Evolutionary conservation across 2,113 vertebrate genomes (phyloP), one percentile per base, ranked within the genome.

Genomic region (Pogona vitticeps): DNA sequence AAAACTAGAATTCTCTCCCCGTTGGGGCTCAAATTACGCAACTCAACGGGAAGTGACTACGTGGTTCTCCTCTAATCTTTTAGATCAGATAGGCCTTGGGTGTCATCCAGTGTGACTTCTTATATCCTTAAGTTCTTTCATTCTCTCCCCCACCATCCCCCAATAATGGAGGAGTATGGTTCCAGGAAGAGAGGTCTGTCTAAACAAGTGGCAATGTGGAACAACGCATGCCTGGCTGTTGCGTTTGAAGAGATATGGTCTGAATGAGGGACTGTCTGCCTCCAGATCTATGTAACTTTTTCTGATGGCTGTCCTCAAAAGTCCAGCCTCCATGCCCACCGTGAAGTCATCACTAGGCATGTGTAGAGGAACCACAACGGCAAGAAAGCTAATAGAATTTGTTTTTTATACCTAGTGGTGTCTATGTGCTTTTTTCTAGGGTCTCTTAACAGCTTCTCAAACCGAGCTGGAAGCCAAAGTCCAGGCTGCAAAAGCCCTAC

Each of bases 391-490:
- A 3, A 28, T 18, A 28, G 8, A 12, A 12, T 76, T 73, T 65
- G 40, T 15, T 46, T n/a, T 52, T 61, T 84, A 33, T 33, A 6
- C 12, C 68, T 63, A 26, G 28, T 33, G 42, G 20, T 33, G 56
- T 63, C 26, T 86, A 2, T 52, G 46, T 79, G 9, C 56, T 86
- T 46, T 6, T 36, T 4, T n/a, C 17, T 36, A 86, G 85, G 67
- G 42, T 56, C 58, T 86, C 77, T 42, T 86, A 80, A 73, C 28
- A 80, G 31, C 33, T 7, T 59, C 77, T 80, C 77, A 80, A 59
- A 18, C 31, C 1, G 18, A 2, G 18, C 77, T 86, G 85, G 77
- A 86, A 73, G 72, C 85, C 36, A 80, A 15, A 80, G 78, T 20
- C 26, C 67, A 86, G 9, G 85, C 85, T 26, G 77, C 58, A 36